Percentiles rank a stretch among this genome's conserved stretches.
Evolutionary conservation across 2,888 invertebrate species (phyloP).

Genomic region (Latheticus oryzae): DNA sequence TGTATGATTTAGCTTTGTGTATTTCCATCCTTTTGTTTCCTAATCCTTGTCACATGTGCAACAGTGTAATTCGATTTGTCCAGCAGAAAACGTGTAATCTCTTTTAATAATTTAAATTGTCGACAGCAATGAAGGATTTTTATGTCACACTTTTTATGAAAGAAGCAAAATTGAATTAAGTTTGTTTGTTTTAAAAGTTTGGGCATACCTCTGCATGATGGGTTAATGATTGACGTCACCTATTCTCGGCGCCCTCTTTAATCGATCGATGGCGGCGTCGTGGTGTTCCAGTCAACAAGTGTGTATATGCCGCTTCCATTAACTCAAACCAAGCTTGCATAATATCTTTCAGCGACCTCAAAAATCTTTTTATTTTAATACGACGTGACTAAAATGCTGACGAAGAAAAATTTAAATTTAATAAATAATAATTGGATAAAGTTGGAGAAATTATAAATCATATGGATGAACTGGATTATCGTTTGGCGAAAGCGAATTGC

Average conservation of each 20-base stretch:
- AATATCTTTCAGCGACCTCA: constrained; percentile 22
- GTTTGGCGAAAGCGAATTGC: too few species aligned
- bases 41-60: constrained; percentile 16
- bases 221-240: constrained; percentile 47
- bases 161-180: constrained; percentile 8
- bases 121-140: too few species aligned
- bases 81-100: too few species aligned
- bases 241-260: constrained; percentile 36
- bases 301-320: constrained; percentile 42
- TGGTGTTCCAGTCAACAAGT: constrained; percentile 52
- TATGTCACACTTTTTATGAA: too few species aligned
- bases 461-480: too few species aligned
- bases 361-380: constrained; percentile 8
- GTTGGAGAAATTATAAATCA: too few species aligned
- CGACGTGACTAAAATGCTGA: background rate
- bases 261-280: constrained; percentile 51
- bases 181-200: background rate
- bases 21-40: constrained; percentile 11
- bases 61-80: constrained; percentile 12
- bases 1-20: constrained; percentile 11
- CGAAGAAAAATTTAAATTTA: too few species aligned
- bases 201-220: constrained; percentile 34
- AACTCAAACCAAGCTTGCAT: constrained; percentile 21
- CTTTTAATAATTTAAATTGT: too few species aligned
- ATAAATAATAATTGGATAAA: too few species aligned